These are phyloP conservation scores for Dryobota labecula DNA, from an alignment of 2,888 invertebrate genomes.

Conservation along the genomic window DNA sequence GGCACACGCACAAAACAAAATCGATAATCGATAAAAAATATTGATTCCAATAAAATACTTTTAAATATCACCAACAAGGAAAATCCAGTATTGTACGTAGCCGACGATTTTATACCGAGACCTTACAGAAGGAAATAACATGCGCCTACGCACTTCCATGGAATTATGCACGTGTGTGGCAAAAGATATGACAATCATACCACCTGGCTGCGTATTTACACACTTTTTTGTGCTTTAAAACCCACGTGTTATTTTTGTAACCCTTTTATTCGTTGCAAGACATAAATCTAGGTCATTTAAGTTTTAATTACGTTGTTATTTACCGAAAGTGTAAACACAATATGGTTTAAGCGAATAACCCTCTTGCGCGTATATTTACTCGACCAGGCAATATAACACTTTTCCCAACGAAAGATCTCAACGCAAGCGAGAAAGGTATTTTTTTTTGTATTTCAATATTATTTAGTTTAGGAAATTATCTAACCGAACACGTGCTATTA, in stretches of 20 bases:
- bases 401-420: constrained; percentile 60
- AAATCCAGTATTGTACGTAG: constrained; percentile 37
- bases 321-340: neutral
- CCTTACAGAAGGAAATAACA: constrained; percentile 56
- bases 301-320: constrained; percentile 9
- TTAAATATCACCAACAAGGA: constrained; percentile 54
- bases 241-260: constrained; percentile 53
- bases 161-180: constrained; percentile 63
- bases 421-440: constrained; percentile 34
- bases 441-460: neutral
- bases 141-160: constrained; percentile 56
- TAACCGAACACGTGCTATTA: neutral
- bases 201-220: constrained; percentile 58
- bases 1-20: neutral
- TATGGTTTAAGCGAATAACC: neutral
- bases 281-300: constrained; percentile 33
- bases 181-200: constrained; percentile 47
- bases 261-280: constrained; percentile 10
- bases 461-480: neutral
- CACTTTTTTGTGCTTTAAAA: constrained; percentile 38
- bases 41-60: constrained; percentile 33
- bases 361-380: neutral
- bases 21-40: constrained; percentile 13
- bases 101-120: constrained; percentile 35
- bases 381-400: neutral